Conservation (phyloP, 2,797 vertebrate genomes). For the Microchirus variegatus region DNA sequence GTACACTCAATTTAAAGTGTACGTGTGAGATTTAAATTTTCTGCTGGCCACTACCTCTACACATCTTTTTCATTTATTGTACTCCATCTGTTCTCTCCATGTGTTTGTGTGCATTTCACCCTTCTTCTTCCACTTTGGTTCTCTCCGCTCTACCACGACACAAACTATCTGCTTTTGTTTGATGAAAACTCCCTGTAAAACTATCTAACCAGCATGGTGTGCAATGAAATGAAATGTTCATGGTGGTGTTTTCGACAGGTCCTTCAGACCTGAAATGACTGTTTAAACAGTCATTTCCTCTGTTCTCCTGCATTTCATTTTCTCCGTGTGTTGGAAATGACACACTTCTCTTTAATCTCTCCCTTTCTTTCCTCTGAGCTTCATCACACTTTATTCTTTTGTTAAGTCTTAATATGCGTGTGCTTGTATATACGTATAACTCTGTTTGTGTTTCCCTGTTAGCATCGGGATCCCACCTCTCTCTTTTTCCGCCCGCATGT, state of each 20-base stretch:
- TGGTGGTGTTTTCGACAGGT: constrained; percentile 23
- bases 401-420: constrained; percentile 23
- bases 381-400: constrained; percentile 51
- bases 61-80: neutral
- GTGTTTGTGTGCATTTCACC: neutral
- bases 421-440: constrained; percentile 42
- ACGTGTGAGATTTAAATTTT: too few relatives aligned
- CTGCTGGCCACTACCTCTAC: too few relatives aligned
- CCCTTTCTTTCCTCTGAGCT: constrained; percentile 16
- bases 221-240: constrained; percentile 47
- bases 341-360: neutral
- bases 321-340: neutral
- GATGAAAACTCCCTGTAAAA: constrained; percentile 14
- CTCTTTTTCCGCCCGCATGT: constrained; percentile 29
- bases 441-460: constrained; percentile 10
- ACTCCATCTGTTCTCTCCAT: too few relatives aligned
- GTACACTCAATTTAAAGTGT: too few relatives aligned
- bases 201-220: constrained; percentile 39
- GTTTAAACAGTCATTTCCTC: constrained; percentile 8
- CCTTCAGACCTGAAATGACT: constrained; percentile 22
- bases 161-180: too few relatives aligned
- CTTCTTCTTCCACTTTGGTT: too few relatives aligned
- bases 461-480: neutral
- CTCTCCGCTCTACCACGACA: too few relatives aligned
- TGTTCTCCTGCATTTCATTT: constrained; percentile 17